These are phyloP conservation scores for Ascidia mentula DNA, from an alignment of 23 tunicate species.

Conservation along the genomic window DNA sequence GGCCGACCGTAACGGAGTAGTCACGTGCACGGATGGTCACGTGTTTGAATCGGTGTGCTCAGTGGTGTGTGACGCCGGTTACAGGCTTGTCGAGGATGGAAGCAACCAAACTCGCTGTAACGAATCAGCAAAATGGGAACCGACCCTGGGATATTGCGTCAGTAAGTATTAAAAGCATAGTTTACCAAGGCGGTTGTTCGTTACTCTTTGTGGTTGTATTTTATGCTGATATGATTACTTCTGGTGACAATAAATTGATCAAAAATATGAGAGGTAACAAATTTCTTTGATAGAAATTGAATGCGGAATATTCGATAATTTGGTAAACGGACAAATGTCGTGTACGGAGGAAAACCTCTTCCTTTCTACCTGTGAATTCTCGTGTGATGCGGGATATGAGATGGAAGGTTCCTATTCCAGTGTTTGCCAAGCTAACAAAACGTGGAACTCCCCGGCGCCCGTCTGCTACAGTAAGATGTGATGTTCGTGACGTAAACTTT, in stretches of 20 bases:
- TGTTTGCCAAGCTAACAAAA: constrained; percentile 44
- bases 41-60: constrained; percentile 69
- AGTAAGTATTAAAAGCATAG: constrained; percentile 28
- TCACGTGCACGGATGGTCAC: constrained; percentile 66
- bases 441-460: constrained; percentile 45
- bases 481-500: background rate
- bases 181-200: too few species aligned
- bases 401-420: constrained; percentile 34
- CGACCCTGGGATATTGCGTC: constrained; percentile 60
- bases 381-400: constrained; percentile 62
- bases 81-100: constrained; percentile 13
- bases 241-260: too few species aligned
- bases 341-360: constrained; percentile 56
- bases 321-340: constrained; percentile 29
- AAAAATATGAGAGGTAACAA: too few species aligned
- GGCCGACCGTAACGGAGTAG: constrained; percentile 37
- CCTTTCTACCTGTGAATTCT: constrained; percentile 55
- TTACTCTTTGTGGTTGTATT: too few species aligned
- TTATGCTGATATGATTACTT: too few species aligned
- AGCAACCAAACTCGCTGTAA: constrained; percentile 25
- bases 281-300: constrained; percentile 40
- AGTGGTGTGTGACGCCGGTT: constrained; percentile 37
- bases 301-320: constrained; percentile 25
- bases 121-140: constrained; percentile 55
- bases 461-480: constrained; percentile 42